Conservation (phyloP, 2,888 invertebrate genomes). For the Bedellia somnulentella region DNA sequence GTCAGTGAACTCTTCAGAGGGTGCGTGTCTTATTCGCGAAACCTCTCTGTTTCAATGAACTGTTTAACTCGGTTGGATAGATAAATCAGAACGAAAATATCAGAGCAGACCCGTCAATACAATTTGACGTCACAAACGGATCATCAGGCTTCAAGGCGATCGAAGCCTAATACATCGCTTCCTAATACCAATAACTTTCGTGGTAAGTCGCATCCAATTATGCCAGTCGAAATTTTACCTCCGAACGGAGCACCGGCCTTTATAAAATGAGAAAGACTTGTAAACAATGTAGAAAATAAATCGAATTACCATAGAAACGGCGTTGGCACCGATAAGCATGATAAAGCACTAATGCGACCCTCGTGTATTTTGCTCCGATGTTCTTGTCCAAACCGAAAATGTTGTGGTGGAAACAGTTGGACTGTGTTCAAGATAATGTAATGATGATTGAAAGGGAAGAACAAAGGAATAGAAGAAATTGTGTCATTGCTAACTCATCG, state of each 20-base stretch:
- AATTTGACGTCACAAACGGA: conserved; percentile 46
- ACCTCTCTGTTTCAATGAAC: too few relatives aligned
- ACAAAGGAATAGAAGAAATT: conserved; percentile 23
- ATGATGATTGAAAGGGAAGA: conserved; percentile 47
- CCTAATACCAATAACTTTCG: conserved; percentile 36
- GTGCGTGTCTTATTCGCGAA: too few relatives aligned
- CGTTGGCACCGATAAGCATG: conserved; percentile 16
- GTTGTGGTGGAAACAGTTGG: conserved; percentile 57
- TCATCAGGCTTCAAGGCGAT: conserved; percentile 31
- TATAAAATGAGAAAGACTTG: too few relatives aligned
- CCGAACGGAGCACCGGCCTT: conserved; percentile 29
- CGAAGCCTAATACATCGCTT: conserved; percentile 31
- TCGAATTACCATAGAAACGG: conserved; percentile 41
- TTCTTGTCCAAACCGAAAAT: conserved; percentile 32
- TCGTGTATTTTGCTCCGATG: too few relatives aligned
- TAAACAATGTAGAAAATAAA: too few relatives aligned
- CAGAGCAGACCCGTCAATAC: too few relatives aligned
- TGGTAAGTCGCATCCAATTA: conserved; percentile 28
- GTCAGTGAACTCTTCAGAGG: too few relatives aligned
- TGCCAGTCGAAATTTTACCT: conserved; percentile 40
- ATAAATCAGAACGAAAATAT: too few relatives aligned
- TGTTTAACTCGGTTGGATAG: too few relatives aligned
- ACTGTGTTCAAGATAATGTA: conserved; percentile 30
- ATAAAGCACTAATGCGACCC: conserved; percentile 23
- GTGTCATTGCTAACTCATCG: conserved; percentile 34